Percentiles rank a stretch among this genome's conserved stretches.
Evolutionary conservation across 2,113 vertebrate genomes (phyloP).

Genomic region (Saccopteryx bilineata): DNA sequence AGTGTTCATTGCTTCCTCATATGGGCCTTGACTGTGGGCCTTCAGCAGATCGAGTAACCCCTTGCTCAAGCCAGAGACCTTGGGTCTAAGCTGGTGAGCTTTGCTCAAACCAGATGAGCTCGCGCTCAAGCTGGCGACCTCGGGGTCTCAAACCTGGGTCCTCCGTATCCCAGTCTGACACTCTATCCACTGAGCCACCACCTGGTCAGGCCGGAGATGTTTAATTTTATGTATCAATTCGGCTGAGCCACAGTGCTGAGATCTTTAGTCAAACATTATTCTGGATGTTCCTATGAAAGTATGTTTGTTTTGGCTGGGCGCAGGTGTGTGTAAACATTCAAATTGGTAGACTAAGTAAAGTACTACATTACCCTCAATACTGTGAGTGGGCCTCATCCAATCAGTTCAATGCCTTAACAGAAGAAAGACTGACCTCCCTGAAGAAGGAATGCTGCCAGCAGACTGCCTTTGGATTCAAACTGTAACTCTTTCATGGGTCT

Average conservation of each 20-base stretch:
- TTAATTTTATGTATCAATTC: neutral
- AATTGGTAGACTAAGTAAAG: neutral
- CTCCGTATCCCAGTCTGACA: too few species aligned
- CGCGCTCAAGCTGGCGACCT: too few species aligned
- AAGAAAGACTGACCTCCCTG: neutral
- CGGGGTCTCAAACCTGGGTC: too few species aligned
- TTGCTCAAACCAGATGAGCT: too few species aligned
- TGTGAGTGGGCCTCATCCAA: neutral
- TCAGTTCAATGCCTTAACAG: neutral
- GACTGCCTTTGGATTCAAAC: neutral
- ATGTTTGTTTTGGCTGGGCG: neutral
- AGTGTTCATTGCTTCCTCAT: too few species aligned
- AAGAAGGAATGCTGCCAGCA: neutral
- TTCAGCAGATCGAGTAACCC: too few species aligned
- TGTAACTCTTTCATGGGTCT: neutral
- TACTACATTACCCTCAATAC: neutral
- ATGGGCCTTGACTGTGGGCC: too few species aligned
- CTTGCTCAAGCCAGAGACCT: too few species aligned
- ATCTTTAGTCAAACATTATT: neutral
- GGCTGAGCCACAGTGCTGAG: neutral
- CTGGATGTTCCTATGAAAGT: neutral
- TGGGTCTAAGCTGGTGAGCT: too few species aligned
- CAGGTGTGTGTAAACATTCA: neutral
- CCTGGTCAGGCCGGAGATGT: neutral
- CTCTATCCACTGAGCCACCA: too few species aligned